These are phyloP conservation scores for Chromoteleia sp. DNA, from an alignment of 2,888 invertebrate genomes.

Conservation along the genomic window DNA sequence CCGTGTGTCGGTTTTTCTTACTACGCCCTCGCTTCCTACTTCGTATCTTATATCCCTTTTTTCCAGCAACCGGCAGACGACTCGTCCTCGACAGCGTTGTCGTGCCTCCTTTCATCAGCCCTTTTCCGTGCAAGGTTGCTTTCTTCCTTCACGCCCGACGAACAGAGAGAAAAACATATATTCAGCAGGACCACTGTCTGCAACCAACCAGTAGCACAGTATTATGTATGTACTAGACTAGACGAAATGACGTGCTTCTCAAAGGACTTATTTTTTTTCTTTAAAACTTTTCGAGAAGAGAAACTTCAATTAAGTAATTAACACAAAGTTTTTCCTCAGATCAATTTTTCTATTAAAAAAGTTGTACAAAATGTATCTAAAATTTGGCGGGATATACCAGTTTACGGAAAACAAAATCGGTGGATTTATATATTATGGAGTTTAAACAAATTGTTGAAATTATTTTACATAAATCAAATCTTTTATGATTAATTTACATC, in stretches of 20 bases:
- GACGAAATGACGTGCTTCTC: conserved; percentile 17
- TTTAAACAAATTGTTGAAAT: too few relatives aligned
- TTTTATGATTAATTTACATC: too few relatives aligned
- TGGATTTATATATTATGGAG: too few relatives aligned
- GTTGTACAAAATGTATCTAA: too few relatives aligned
- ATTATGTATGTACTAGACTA: conserved; percentile 32
- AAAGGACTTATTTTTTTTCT: conserved; percentile 33
- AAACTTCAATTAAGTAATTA: conserved; percentile 44
- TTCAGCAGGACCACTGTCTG: conserved; percentile 50
- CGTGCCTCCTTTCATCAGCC: conserved; percentile 54
- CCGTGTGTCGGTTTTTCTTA: conserved; percentile 80
- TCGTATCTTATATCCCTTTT: conserved; percentile 63
- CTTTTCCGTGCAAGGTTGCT: conserved; percentile 48
- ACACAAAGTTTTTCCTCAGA: neutral
- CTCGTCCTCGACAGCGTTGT: conserved; percentile 62
- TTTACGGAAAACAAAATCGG: too few relatives aligned
- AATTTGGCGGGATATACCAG: too few relatives aligned
- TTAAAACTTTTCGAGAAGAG: conserved; percentile 5
- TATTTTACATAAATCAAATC: too few relatives aligned
- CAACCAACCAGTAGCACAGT: conserved; percentile 15
- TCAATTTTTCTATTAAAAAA: too few relatives aligned
- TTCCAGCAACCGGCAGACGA: conserved; percentile 49
- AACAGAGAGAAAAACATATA: conserved; percentile 48
- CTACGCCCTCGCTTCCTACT: conserved; percentile 74
- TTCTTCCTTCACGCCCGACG: conserved; percentile 57